A percentile compares a stretch with the other conserved stretches of the same genome.
phyloP scores from a whole-genome alignment of 2,113 vertebrate genomes.

The Malurus alboscapulatus region DNA sequence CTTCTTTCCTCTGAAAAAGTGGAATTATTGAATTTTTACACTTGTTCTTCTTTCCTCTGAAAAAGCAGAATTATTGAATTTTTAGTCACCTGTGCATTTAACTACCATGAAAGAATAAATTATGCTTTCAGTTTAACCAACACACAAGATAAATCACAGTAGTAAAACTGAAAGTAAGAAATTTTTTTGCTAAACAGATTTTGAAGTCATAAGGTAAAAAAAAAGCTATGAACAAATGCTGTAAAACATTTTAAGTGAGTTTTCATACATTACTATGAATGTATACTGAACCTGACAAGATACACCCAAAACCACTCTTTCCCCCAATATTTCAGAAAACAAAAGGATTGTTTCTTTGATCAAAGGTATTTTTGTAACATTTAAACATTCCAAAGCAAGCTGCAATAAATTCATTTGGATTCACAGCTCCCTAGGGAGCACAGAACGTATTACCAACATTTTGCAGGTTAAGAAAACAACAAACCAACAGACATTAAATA shows the following conservation, averaged over 20 bases:
- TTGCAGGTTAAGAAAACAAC: background rate
- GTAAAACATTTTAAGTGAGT: background rate
- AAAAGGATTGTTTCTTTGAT: background rate
- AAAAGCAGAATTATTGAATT: background rate
- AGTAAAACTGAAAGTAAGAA: background rate
- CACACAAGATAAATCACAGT: background rate
- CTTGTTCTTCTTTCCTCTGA: background rate
- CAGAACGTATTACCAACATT: background rate
- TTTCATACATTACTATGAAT: background rate
- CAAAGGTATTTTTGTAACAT: background rate
- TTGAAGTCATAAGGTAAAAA: background rate
- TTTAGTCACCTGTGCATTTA: background rate
- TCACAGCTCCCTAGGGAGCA: background rate
- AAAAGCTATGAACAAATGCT: background rate
- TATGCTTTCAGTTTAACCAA: background rate
- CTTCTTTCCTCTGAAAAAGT: background rate
- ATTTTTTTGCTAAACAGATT: background rate
- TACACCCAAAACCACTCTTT: background rate
- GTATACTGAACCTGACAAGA: background rate
- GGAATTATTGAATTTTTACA: background rate
- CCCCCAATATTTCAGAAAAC: background rate
- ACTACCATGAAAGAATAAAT: background rate
- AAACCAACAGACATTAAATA: background rate
- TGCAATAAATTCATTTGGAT: background rate
- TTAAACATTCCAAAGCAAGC: background rate